Evolutionary conservation across 2,888 invertebrate species (phyloP).

Genomic region (Rhogogaster chlorosoma): DNA sequence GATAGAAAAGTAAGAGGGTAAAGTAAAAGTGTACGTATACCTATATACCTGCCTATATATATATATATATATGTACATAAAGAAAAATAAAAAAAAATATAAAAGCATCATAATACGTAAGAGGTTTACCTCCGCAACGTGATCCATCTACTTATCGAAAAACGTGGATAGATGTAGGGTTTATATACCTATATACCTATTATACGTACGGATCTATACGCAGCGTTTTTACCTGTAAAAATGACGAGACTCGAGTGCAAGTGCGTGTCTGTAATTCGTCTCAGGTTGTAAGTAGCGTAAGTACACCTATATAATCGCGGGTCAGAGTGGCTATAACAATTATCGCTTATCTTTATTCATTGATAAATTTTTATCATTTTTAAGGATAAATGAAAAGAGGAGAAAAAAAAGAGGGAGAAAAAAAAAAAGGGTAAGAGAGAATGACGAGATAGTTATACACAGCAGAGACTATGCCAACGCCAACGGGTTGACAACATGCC

Average conservation of each 20-base stretch:
- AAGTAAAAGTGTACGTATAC: background rate
- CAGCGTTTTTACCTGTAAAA: background rate
- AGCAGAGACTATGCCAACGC: background rate
- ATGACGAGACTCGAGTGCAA: background rate
- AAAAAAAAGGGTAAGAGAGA: background rate
- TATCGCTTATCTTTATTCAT: background rate
- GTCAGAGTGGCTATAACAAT: background rate
- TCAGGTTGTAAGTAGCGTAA: background rate
- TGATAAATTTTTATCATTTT: conserved; percentile 6
- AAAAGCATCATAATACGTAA: conserved; percentile 38
- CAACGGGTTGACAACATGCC: conserved; percentile 27
- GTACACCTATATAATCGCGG: background rate
- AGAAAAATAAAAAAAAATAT: conserved; percentile 1
- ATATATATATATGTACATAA: background rate
- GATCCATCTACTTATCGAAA: conserved; percentile 34
- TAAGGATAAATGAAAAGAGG: background rate
- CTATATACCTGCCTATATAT: too few relatives aligned
- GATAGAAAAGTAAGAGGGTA: conserved; percentile 42
- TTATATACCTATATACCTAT: background rate
- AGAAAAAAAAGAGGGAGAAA: background rate
- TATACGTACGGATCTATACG: background rate
- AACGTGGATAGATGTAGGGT: background rate
- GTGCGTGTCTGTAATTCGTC: conserved; percentile 2
- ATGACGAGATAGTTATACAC: background rate
- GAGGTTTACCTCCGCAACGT: conserved; percentile 35